Percentiles rank a stretch among this genome's conserved stretches.
Evolutionary conservation across 2,113 vertebrate species (phyloP).

Genomic region (Pavo muticus): DNA sequence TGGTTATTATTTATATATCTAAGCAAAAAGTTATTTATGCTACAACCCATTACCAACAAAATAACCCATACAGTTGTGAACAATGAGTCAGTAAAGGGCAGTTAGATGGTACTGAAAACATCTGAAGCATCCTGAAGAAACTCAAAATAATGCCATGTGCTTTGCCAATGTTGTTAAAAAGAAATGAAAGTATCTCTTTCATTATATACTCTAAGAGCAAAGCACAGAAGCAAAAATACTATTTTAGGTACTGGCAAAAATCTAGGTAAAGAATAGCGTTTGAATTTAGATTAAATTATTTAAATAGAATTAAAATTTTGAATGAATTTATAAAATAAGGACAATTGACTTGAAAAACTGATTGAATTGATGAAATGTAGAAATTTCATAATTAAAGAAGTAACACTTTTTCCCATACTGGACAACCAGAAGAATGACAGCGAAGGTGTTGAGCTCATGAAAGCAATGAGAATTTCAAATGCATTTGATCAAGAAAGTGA

Average conservation of each 20-base stretch:
- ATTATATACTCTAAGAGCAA: not conserved
- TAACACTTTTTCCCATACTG: not conserved
- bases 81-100: not conserved
- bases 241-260: not conserved
- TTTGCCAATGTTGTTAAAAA: not conserved
- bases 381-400: not conserved
- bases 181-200: not conserved
- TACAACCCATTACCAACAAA: not conserved
- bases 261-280: not conserved
- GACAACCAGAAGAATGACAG: not conserved
- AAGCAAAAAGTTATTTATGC: not conserved
- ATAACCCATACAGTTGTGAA: not conserved
- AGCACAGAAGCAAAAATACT: accelerated
- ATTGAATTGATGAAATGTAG: not conserved
- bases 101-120: not conserved
- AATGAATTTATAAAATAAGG: not conserved
- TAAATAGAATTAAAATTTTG: not conserved
- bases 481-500: not conserved
- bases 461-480: not conserved
- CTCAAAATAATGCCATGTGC: not conserved
- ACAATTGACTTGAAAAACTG: not conserved
- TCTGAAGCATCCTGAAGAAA: not conserved
- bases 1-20: not conserved
- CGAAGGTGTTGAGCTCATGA: not conserved
- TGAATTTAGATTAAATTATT: not conserved